Percentiles rank a stretch among this genome's conserved stretches.
phyloP scores from a whole-genome alignment of 2,113 vertebrate genomes.

The Tyto alba region DNA sequence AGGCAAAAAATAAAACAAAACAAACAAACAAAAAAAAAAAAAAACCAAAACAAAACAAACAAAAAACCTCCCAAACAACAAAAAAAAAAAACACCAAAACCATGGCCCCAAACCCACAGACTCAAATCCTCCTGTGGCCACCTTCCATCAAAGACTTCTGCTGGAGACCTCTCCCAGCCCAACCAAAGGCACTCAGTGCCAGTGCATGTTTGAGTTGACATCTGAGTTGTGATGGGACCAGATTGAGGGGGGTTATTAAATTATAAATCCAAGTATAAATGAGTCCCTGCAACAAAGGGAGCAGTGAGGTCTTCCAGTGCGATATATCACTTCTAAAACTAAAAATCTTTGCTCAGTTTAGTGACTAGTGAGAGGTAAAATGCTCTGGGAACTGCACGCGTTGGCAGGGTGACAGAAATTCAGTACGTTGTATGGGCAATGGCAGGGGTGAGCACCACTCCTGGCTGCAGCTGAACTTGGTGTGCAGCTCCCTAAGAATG shows the following conservation, averaged over 20 bases:
- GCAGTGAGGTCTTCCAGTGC: not conserved
- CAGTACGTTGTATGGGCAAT: rapidly evolving
- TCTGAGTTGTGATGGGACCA: not conserved
- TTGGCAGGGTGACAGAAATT: not conserved
- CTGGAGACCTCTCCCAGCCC: not conserved
- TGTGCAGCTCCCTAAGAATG: not conserved
- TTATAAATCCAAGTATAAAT: not conserved
- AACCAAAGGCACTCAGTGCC: not conserved
- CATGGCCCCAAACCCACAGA: not conserved
- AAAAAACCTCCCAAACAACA: no score
- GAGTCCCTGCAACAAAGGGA: not conserved
- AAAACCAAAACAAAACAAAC: no score
- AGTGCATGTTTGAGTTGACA: not conserved
- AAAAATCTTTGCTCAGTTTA: not conserved
- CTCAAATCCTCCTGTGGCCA: not conserved
- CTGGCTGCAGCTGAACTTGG: not conserved
- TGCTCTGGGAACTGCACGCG: not conserved
- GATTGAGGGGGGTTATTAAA: not conserved
- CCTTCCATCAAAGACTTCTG: not conserved
- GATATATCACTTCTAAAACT: not conserved
- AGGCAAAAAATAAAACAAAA: not conserved
- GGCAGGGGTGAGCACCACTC: not conserved
- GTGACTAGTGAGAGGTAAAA: not conserved
- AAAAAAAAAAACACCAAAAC: no score
- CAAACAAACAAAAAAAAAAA: no score